Percentiles rank a stretch among this genome's conserved stretches.
Conservation (phyloP, 1,140 invertebrate genomes). For the Apis dorsata region DNA sequence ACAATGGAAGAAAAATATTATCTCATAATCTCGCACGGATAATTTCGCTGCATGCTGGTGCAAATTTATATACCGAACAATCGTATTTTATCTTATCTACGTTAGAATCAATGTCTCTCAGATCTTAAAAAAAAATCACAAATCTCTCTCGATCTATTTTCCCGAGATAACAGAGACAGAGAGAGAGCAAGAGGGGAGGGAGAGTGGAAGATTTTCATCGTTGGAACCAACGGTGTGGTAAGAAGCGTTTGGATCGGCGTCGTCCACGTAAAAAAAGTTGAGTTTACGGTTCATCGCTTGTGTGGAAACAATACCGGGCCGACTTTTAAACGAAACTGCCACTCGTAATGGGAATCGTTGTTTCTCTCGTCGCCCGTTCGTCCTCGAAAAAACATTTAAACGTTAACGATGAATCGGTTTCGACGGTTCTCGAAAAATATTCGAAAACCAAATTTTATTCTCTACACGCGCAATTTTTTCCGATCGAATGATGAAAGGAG, state of each 20-base stretch:
- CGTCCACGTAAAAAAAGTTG: neutral
- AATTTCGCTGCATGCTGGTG: too few relatives aligned
- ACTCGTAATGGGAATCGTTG: conserved; percentile 43
- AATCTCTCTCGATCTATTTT: neutral
- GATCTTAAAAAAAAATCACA: too few relatives aligned
- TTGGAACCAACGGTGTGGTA: neutral
- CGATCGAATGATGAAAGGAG: too few relatives aligned
- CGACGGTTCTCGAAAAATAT: too few relatives aligned
- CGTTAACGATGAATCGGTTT: neutral
- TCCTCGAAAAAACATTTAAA: conserved; percentile 21
- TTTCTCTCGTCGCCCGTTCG: neutral
- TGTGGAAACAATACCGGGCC: conserved; percentile 12
- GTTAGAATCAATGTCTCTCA: too few relatives aligned
- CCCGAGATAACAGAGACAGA: neutral
- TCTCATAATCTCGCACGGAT: too few relatives aligned
- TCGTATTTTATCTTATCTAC: too few relatives aligned
- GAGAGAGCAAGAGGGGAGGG: too few relatives aligned
- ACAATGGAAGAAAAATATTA: too few relatives aligned
- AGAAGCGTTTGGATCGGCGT: neutral
- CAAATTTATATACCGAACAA: too few relatives aligned
- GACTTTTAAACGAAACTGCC: conserved; percentile 35
- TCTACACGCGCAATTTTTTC: too few relatives aligned
- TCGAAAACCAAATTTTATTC: too few relatives aligned
- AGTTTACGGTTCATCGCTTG: conserved; percentile 29
- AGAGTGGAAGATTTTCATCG: conserved; percentile 32